These are phyloP conservation scores for Danionella dracula DNA, from an alignment of 2,797 vertebrate species.

Conservation along the genomic window DNA sequence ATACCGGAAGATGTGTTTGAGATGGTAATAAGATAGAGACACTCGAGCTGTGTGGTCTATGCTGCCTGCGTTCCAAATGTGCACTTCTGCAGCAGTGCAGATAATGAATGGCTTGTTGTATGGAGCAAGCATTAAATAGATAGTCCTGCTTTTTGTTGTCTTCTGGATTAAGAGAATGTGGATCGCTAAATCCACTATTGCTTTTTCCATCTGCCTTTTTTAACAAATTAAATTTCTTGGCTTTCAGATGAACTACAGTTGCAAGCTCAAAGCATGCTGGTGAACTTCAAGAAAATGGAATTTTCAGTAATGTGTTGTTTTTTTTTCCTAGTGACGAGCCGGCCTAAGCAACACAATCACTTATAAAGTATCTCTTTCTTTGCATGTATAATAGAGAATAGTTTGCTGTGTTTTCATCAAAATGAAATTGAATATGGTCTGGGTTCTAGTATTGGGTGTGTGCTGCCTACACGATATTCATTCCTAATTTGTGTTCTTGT, in stretches of 20 bases:
- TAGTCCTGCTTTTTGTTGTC: constrained; percentile 24
- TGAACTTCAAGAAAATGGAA: constrained; percentile 9
- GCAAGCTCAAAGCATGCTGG: neutral
- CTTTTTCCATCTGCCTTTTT: neutral
- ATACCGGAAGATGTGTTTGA: constrained; percentile 15
- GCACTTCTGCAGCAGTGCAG: constrained; percentile 25
- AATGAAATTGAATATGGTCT: constrained; percentile 38
- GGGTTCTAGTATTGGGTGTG: too few species aligned
- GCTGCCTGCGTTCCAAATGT: constrained; percentile 22
- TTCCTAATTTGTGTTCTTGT: constrained; percentile 27
- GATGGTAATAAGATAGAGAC: constrained; percentile 24
- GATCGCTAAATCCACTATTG: constrained; percentile 5
- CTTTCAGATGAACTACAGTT: neutral
- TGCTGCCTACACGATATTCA: constrained; percentile 34
- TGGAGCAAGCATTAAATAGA: constrained; percentile 29
- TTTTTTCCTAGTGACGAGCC: neutral
- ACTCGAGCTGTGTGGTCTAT: constrained; percentile 34
- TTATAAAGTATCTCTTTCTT: neutral
- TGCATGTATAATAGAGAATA: constrained; percentile 14
- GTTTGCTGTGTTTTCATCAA: constrained; percentile 25
- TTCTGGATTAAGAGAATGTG: neutral
- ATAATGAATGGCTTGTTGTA: constrained; percentile 34
- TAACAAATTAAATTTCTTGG: neutral
- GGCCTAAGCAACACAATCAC: neutral
- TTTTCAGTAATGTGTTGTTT: constrained; percentile 10